Evolutionary conservation across 1,140 invertebrate species (phyloP).

Genomic region (Homalodisca vitripennis): DNA sequence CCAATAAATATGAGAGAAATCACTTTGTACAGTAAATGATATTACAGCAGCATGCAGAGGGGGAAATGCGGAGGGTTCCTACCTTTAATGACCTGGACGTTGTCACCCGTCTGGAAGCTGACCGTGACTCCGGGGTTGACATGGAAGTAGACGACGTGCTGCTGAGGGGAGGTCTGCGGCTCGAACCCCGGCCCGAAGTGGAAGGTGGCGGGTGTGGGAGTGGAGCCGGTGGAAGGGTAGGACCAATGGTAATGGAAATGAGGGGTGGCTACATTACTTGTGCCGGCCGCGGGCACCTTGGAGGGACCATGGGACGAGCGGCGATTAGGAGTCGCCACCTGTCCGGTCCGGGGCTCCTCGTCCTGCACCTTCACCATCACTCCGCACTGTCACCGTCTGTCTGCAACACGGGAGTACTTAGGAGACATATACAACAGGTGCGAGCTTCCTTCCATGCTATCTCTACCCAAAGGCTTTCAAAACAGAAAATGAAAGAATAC

Average conservation of each 20-base stretch:
- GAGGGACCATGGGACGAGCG: constrained; percentile 22
- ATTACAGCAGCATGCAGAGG: too few species aligned
- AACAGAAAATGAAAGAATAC: not conserved
- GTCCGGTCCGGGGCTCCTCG: constrained; percentile 43
- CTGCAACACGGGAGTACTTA: constrained; percentile 4
- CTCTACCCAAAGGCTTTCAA: not conserved
- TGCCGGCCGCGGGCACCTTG: constrained; percentile 37
- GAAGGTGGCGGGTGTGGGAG: constrained; percentile 47
- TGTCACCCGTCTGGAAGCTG: constrained; percentile 63
- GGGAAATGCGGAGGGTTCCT: constrained; percentile 43
- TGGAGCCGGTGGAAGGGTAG: constrained; percentile 39
- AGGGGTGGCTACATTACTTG: constrained; percentile 43
- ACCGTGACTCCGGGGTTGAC: constrained; percentile 68
- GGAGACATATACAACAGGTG: not conserved
- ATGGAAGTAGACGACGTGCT: constrained; percentile 67
- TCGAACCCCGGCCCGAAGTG: constrained; percentile 54
- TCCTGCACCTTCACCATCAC: constrained; percentile 49
- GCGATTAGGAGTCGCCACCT: constrained; percentile 24
- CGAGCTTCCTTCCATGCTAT: too few species aligned
- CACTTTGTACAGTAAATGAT: too few species aligned
- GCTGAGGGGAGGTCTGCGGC: constrained; percentile 48
- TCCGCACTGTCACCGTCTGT: constrained; percentile 22
- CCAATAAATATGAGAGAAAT: constrained; percentile 30
- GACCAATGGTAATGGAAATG: constrained; percentile 49
- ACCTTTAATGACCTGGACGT: constrained; percentile 65